These are phyloP conservation scores for Myxocyprinus asiaticus DNA, from an alignment of 2,113 vertebrate species.

Conservation along the genomic window DNA sequence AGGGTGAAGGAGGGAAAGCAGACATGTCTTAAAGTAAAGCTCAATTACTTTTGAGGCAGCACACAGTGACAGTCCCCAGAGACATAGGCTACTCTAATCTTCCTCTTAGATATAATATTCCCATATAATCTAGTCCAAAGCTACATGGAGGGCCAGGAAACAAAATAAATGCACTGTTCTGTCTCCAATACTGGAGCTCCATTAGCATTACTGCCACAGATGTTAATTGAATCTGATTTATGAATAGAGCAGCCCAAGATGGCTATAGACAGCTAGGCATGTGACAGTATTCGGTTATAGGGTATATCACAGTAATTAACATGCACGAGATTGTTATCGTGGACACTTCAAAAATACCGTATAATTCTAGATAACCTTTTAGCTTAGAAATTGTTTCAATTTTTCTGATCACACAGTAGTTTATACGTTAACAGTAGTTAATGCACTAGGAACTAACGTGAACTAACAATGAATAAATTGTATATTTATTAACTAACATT, in stretches of 20 bases:
- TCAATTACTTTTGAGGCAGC: constrained; percentile 63
- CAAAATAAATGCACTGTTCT: constrained; percentile 68
- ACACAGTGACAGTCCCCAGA: constrained; percentile 61
- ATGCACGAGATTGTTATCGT: too few species aligned
- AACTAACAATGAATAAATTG: too few species aligned
- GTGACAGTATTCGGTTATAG: too few species aligned
- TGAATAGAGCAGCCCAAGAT: constrained; percentile 52
- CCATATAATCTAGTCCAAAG: constrained; percentile 67
- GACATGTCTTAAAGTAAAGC: constrained; percentile 43
- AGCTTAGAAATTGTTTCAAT: too few species aligned
- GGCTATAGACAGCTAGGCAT: constrained; percentile 23
- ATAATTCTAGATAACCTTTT: too few species aligned
- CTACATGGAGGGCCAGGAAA: constrained; percentile 68
- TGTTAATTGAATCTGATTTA: constrained; percentile 73
- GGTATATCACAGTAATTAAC: too few species aligned
- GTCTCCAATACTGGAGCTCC: constrained; percentile 60
- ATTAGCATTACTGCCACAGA: constrained; percentile 70
- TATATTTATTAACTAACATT: too few species aligned
- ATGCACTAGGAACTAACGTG: too few species aligned
- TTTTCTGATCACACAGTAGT: too few species aligned
- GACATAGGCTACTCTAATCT: constrained; percentile 70
- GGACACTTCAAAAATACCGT: too few species aligned
- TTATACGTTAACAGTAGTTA: too few species aligned
- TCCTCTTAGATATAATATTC: constrained; percentile 64
- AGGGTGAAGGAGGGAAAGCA: background rate